Evolutionary conservation across 1,140 invertebrate species (phyloP).

Genomic region (Watersipora subatra): DNA sequence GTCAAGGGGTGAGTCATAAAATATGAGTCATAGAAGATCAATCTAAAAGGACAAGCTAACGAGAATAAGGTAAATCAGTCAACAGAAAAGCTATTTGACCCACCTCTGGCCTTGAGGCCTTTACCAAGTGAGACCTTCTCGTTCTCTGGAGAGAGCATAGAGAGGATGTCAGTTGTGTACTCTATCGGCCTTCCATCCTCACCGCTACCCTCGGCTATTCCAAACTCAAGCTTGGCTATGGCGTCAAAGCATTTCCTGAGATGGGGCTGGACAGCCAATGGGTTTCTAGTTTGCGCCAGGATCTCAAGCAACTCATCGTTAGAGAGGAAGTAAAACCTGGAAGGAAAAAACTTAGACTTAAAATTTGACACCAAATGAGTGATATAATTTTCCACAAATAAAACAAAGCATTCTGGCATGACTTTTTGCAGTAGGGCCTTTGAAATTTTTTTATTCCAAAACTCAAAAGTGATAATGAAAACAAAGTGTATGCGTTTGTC

Average conservation of each 20-base stretch:
- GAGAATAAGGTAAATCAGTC: no score
- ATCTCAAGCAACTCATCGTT: slow-evolving; percentile 43
- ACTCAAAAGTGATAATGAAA: no score
- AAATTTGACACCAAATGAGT: background rate
- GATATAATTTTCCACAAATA: background rate
- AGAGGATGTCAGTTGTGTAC: slow-evolving; percentile 60
- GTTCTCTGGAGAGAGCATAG: slow-evolving; percentile 72
- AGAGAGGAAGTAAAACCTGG: slow-evolving; percentile 41
- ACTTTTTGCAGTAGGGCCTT: no score
- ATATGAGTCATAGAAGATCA: no score
- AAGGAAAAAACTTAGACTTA: slow-evolving; percentile 6
- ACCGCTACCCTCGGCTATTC: slow-evolving; percentile 38
- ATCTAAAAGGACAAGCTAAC: no score
- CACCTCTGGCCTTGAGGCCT: slow-evolving; percentile 61
- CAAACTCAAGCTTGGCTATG: slow-evolving; percentile 55
- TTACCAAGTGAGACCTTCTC: slow-evolving; percentile 62
- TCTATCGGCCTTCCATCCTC: slow-evolving; percentile 15
- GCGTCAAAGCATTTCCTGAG: slow-evolving; percentile 78
- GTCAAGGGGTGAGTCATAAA: no score
- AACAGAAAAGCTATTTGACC: no score
- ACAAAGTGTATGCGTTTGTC: no score
- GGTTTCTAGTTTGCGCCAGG: slow-evolving; percentile 57
- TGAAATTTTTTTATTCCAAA: no score
- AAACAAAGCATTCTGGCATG: no score
- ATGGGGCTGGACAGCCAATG: slow-evolving; percentile 72